phyloP scores from a whole-genome alignment of 1,140 invertebrate genomes.

The Orchesella cincta region DNA sequence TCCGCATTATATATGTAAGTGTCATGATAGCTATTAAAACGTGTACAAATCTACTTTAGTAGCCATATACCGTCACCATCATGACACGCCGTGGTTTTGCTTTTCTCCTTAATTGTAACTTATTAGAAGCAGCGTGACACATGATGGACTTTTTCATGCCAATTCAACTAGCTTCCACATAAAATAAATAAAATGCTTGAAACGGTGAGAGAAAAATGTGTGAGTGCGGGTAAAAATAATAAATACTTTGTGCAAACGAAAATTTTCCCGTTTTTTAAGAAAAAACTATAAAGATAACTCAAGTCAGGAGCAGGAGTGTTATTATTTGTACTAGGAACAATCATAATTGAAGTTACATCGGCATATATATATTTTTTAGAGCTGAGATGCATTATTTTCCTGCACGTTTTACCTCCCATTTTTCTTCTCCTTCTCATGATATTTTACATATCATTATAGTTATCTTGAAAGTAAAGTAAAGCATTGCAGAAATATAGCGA shows the following conservation, averaged over 20 bases:
- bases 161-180: neutral
- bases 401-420: neutral
- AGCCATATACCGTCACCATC: neutral
- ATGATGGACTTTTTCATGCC: constrained; percentile 20
- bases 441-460: too few species aligned
- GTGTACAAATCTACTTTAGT: neutral
- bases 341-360: neutral
- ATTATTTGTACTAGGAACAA: neutral
- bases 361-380: neutral
- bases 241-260: neutral
- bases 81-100: neutral
- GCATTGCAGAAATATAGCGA: neutral
- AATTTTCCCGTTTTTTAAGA: neutral
- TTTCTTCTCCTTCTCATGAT: neutral
- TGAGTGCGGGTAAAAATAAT: neutral
- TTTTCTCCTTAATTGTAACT: constrained; percentile 5
- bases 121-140: neutral
- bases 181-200: neutral
- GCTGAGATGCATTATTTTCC: neutral
- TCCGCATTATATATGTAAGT: neutral
- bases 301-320: neutral
- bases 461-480: too few species aligned
- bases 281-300: neutral
- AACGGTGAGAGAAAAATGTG: neutral
- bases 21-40: neutral